phyloP scores from a whole-genome alignment of 2,888 invertebrate genomes.

The Meghimatium bilineatum region DNA sequence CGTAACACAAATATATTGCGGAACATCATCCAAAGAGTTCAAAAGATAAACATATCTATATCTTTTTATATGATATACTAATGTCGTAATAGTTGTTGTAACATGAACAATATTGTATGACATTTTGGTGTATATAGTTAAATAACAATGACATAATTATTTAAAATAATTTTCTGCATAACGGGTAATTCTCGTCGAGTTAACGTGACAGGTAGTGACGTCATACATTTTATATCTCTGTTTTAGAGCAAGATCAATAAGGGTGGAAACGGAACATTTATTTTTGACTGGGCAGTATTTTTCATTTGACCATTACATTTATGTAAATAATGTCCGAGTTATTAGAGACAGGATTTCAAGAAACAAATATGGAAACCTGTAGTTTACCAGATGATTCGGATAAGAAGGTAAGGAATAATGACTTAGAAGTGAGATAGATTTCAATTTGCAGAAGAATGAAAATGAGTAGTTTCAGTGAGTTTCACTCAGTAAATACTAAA shows the following conservation, averaged over 20 bases:
- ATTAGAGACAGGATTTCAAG: conserved; percentile 53
- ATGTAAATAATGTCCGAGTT: conserved; percentile 49
- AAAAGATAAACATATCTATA: neutral
- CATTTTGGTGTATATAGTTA: neutral
- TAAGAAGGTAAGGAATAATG: conserved; percentile 61
- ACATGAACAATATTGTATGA: neutral
- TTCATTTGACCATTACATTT: conserved; percentile 16
- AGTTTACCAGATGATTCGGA: conserved; percentile 70
- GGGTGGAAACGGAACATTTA: conserved; percentile 50
- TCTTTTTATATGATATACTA: neutral
- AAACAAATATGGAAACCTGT: conserved; percentile 74
- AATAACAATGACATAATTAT: neutral
- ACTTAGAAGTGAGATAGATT: no score
- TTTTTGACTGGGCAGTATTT: conserved; percentile 26
- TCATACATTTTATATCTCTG: conserved; percentile 53
- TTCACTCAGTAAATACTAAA: no score
- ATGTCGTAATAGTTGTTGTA: neutral
- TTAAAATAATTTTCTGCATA: neutral
- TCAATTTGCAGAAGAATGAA: no score
- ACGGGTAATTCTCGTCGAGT: conserved; percentile 16
- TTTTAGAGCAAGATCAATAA: conserved; percentile 54
- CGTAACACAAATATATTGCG: neutral
- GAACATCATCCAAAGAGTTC: neutral
- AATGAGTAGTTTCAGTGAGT: no score
- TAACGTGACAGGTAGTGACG: conserved; percentile 51